Evolutionary conservation across 2,888 invertebrate species (phyloP).

Genomic region (Alentia gelatinosa): DNA sequence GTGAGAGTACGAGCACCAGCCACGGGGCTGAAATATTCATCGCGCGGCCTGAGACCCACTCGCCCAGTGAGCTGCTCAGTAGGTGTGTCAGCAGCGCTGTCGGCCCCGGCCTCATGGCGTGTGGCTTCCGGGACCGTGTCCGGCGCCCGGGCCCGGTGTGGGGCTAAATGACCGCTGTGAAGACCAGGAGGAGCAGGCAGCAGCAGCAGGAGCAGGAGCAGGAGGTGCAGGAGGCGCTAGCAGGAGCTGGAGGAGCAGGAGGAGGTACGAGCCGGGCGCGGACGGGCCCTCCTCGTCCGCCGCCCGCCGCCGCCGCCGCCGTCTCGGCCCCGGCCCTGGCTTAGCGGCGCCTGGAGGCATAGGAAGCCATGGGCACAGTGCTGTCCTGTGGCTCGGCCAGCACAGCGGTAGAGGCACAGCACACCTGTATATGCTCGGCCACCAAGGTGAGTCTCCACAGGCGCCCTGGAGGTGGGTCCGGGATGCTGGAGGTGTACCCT

Average conservation of each 20-base stretch:
- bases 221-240: neutral
- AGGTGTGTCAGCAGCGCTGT: neutral
- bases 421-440: constrained; percentile 45
- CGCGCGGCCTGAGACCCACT: neutral
- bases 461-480: too few relatives aligned
- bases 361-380: constrained; percentile 33
- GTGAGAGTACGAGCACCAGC: neutral
- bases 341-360: too few relatives aligned
- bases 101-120: neutral
- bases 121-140: neutral
- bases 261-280: neutral
- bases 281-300: neutral
- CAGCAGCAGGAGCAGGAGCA: neutral
- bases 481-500: too few relatives aligned
- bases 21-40: neutral
- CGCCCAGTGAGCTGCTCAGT: neutral
- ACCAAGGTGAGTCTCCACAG: constrained; percentile 39
- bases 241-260: neutral
- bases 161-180: neutral
- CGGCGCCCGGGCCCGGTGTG: neutral
- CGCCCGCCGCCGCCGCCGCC: neutral
- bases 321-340: neutral
- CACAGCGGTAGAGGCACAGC: constrained; percentile 14
- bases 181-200: too few relatives aligned
- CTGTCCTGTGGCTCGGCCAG: constrained; percentile 42